These are phyloP conservation scores for Galaxea fascicularis DNA, from an alignment of 92 coral and sea anemone genomes.

Conservation along the genomic window DNA sequence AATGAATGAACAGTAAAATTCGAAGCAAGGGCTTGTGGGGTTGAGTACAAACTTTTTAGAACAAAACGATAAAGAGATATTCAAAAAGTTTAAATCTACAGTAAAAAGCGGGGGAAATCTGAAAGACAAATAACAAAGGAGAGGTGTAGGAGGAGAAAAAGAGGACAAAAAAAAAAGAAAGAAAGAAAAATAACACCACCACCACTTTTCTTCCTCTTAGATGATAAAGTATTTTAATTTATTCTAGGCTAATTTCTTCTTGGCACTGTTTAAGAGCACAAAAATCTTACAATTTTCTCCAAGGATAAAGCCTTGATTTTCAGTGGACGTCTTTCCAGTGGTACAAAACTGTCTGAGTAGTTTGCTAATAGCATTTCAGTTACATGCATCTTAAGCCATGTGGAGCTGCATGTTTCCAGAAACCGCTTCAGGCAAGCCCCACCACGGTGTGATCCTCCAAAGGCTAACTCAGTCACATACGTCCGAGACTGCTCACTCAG, in stretches of 20 bases:
- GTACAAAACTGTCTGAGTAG: slow-evolving; percentile 82
- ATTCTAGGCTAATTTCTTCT: not conserved
- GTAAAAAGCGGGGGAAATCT: too few species aligned
- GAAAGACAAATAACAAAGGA: too few species aligned
- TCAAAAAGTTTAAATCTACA: too few species aligned
- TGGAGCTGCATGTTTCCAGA: slow-evolving; percentile 78
- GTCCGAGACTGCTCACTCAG: slow-evolving; percentile 72
- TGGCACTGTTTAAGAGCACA: too few species aligned
- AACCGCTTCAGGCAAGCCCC: slow-evolving; percentile 67
- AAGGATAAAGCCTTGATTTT: slow-evolving; percentile 67
- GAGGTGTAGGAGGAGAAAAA: not conserved
- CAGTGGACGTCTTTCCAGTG: slow-evolving; percentile 68
- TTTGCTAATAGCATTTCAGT: slow-evolving; percentile 76
- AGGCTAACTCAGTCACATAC: slow-evolving; percentile 80
- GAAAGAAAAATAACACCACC: too few species aligned
- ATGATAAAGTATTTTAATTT: not conserved
- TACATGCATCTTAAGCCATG: slow-evolving; percentile 86
- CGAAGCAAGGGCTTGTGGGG: too few species aligned
- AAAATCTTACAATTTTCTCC: slow-evolving; percentile 88
- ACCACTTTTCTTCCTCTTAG: not conserved
- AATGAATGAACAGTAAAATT: too few species aligned
- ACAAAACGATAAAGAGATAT: too few species aligned
- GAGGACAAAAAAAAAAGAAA: too few species aligned
- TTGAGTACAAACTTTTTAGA: too few species aligned
- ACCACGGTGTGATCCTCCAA: slow-evolving; percentile 55